Percentiles rank a stretch among this genome's conserved stretches.
Conservation (phyloP, 2,797 vertebrate genomes). For the Myotis findleyi region DNA sequence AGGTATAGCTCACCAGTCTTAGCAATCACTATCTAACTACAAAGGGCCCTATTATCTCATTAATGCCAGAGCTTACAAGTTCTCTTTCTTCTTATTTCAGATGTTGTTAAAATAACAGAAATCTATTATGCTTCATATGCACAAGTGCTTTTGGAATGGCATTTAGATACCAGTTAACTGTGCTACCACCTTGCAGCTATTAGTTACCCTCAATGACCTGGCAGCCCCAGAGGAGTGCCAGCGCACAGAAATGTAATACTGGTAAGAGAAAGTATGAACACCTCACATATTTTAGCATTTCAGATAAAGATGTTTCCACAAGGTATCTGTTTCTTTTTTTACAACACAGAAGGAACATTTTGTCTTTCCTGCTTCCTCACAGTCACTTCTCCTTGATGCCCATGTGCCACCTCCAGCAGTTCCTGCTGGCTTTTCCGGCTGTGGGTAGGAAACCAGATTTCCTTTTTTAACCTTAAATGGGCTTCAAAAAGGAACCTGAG, state of each 20-base stretch:
- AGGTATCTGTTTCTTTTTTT: background rate
- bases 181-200: background rate
- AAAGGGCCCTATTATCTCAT: background rate
- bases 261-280: background rate
- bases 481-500: background rate
- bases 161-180: background rate
- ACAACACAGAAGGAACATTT: background rate
- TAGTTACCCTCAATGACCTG: background rate
- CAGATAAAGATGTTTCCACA: background rate
- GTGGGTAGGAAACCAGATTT: background rate
- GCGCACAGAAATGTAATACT: background rate
- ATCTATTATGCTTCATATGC: background rate
- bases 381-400: background rate
- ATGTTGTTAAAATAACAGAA: background rate
- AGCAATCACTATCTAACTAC: background rate
- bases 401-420: background rate
- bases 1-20: background rate
- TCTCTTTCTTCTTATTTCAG: slow-evolving; percentile 11
- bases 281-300: background rate
- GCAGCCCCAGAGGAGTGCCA: background rate
- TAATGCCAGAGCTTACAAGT: background rate
- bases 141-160: background rate
- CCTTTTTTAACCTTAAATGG: background rate
- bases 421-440: background rate
- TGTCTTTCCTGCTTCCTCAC: background rate